Evolutionary conservation across 2,113 vertebrate genomes (phyloP), one percentile per base, ranked within the genome.

Genomic region (Thunnus thynnus): DNA sequence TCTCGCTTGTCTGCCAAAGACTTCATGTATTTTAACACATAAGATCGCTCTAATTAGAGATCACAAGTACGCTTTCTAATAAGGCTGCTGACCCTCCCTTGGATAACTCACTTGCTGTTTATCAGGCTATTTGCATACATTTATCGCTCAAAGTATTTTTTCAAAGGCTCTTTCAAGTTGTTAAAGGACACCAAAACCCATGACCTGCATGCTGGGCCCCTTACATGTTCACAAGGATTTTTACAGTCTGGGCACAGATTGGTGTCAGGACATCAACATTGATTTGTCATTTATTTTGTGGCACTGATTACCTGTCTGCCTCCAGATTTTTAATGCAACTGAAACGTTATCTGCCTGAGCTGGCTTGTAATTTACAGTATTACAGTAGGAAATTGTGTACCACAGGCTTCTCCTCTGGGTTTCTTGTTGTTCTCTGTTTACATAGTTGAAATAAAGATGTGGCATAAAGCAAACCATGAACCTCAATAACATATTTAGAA

Each of bases 1-100:
- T 61, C 4, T 72, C 18, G 5, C 13, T 20, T n/a, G n/a, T 54
- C 54, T 72, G 18, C 22, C 7, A 12, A 18, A 3, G 1, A 16
- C 58, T 63, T 76, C 0, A 11, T 69, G 22, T 46, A 61, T 22
- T 62, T 5, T 30, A 44, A 48, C 17, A 55, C n/a, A 25, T 57
- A 27, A 13, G 36, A 55, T 62, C 47, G 30, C 57, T 54, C 18
- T 74, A 66, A 66, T 83, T 66, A 56, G n/a, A 74, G n/a, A 66
- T 80, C 25, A 48, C 48, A 66, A n/a, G 52, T 7, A 30, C 16
- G 18, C 20, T 56, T 48, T 41, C 13, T 60, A 72, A 80, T 50
- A 48, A 47, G 61, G 46, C 36, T 18, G 14, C 27, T 44, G 74
- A 62, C 65, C 58, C 60, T 57, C 5, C 20, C 46, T 66, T 13